phyloP scores from a whole-genome alignment of 1,140 invertebrate genomes.

The Drosophila chauvacae region DNA sequence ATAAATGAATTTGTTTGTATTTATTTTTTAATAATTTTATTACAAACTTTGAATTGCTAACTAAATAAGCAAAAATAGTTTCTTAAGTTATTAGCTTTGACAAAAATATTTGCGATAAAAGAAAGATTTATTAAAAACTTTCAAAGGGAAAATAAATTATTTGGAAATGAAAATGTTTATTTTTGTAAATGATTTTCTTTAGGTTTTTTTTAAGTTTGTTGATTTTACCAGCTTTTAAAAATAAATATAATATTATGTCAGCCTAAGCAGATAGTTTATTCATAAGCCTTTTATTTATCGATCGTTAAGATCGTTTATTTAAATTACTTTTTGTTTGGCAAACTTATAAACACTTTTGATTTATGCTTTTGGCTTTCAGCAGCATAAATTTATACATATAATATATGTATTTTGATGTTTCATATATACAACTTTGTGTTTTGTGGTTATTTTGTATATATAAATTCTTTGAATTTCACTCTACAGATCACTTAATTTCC shows the following conservation, averaged over 20 bases:
- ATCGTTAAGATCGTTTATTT: constrained; percentile 2
- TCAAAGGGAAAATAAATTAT: background rate
- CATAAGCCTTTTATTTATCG: background rate
- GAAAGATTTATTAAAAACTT: background rate
- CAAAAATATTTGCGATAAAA: background rate
- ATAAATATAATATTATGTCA: background rate
- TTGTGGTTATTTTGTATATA: constrained; percentile 1
- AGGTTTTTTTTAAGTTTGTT: background rate
- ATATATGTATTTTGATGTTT: background rate
- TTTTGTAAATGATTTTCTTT: background rate
- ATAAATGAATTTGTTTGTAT: no score
- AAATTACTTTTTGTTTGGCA: constrained; percentile 16
- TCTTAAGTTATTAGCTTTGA: background rate
- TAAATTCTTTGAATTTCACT: constrained; percentile 37
- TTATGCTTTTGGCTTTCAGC: background rate
- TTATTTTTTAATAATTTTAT: background rate
- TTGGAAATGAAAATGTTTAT: no score
- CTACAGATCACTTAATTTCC: constrained; percentile 7
- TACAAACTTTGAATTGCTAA: background rate
- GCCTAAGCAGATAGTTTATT: background rate
- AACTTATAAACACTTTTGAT: constrained; percentile 24
- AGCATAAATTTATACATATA: background rate
- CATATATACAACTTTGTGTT: background rate
- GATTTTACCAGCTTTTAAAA: background rate
- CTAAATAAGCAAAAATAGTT: background rate